Evolutionary conservation across 2,888 invertebrate genomes (phyloP).

Genomic region (Metellina segmentata): DNA sequence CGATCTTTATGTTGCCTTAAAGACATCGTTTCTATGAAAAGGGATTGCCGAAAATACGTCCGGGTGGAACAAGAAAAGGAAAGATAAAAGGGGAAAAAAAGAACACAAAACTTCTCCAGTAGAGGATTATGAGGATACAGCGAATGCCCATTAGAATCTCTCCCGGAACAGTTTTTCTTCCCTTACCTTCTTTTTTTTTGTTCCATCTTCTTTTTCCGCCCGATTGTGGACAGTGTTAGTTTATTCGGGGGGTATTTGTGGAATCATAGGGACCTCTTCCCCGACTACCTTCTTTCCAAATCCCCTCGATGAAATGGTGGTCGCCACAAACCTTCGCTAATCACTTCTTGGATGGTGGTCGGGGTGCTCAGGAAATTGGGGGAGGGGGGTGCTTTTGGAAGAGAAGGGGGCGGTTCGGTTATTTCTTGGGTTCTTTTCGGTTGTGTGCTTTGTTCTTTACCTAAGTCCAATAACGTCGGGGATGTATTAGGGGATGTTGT

Average conservation of each 20-base stretch:
- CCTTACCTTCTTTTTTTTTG: slow-evolving; percentile 12
- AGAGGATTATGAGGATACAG: slow-evolving; percentile 67
- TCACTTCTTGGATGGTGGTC: slow-evolving; percentile 1
- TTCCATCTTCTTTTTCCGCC: slow-evolving; percentile 33
- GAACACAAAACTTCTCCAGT: slow-evolving; percentile 32
- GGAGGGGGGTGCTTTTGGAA: not conserved
- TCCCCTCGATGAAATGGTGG: slow-evolving; percentile 46
- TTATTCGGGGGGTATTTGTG: slow-evolving; percentile 50
- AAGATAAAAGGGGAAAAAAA: slow-evolving; percentile 1
- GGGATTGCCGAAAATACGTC: slow-evolving; percentile 57
- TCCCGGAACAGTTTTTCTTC: slow-evolving; percentile 50
- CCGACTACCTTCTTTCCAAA: not conserved
- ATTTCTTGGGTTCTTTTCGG: slow-evolving; percentile 1
- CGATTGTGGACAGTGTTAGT: slow-evolving; percentile 37
- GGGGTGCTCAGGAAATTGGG: not conserved
- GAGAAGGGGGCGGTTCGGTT: not conserved
- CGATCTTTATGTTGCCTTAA: slow-evolving; percentile 62
- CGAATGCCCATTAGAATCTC: slow-evolving; percentile 66
- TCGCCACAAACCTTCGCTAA: slow-evolving; percentile 36
- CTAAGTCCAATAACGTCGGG: slow-evolving; percentile 31
- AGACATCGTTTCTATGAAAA: slow-evolving; percentile 68
- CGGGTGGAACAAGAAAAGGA: slow-evolving; percentile 13
- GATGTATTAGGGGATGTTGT: not conserved
- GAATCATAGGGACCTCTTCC: slow-evolving; percentile 37
- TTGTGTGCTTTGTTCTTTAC: slow-evolving; percentile 8